These are phyloP conservation scores for Myopa tessellatipennis DNA, from an alignment of 2,888 invertebrate genomes.

Conservation along the genomic window DNA sequence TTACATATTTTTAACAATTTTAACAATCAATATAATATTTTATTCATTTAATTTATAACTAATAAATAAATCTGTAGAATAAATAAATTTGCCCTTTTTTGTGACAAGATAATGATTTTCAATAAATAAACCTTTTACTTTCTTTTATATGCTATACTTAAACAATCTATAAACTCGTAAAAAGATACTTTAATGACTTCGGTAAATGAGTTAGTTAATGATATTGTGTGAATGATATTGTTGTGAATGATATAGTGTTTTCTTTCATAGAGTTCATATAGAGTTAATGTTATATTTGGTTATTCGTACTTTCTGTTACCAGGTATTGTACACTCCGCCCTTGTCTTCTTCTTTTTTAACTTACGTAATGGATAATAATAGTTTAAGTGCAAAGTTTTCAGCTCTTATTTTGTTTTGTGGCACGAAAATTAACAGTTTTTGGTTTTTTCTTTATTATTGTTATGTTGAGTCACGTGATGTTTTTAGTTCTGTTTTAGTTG, in stretches of 20 bases:
- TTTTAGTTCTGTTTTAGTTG: not conserved
- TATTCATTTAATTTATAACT: too few species aligned
- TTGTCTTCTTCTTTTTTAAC: not conserved
- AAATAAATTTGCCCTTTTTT: too few species aligned
- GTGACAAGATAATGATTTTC: too few species aligned
- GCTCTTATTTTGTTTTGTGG: not conserved
- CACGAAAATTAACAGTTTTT: not conserved
- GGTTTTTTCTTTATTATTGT: not conserved
- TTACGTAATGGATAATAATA: not conserved
- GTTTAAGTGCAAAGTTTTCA: not conserved
- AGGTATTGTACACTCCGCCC: not conserved
- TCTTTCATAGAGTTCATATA: too few species aligned
- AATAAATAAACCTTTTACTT: too few species aligned
- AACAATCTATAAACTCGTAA: too few species aligned
- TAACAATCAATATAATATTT: too few species aligned
- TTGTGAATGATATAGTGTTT: too few species aligned
- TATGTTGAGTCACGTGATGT: conserved; percentile 7
- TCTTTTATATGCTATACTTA: too few species aligned
- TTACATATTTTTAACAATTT: not conserved
- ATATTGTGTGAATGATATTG: not conserved
- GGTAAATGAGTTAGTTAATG: not conserved
- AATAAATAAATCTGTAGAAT: too few species aligned
- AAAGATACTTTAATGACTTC: not conserved
- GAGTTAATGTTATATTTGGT: not conserved
- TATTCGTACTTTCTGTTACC: conserved; percentile 19